phyloP scores from a whole-genome alignment of 2,888 invertebrate species.

The Drepanosiphum platanoidis region DNA sequence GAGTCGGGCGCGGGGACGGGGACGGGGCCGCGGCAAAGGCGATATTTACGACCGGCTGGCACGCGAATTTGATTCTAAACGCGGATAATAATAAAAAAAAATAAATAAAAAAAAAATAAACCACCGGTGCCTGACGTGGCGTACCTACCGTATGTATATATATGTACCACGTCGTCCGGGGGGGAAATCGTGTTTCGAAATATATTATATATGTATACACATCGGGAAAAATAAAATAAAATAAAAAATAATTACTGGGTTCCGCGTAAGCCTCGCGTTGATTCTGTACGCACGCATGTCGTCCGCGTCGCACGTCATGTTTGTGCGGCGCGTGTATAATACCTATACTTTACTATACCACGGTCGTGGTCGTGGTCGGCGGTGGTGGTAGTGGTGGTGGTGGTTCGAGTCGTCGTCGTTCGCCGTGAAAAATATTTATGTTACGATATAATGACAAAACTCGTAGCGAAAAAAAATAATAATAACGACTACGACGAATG shows the following conservation, averaged over 20 bases:
- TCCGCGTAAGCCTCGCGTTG: constrained; percentile 52
- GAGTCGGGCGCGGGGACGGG: background rate
- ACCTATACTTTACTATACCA: background rate
- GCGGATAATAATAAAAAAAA: too few species aligned
- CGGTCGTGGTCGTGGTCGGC: background rate
- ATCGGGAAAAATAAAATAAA: constrained; percentile 17
- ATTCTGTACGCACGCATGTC: constrained; percentile 59
- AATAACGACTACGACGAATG: background rate
- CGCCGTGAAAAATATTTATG: background rate
- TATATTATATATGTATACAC: too few species aligned
- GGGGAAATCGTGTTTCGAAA: constrained; percentile 51
- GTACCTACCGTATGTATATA: too few species aligned
- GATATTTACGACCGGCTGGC: constrained; percentile 53
- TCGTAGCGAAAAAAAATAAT: background rate
- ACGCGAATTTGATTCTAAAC: constrained; percentile 61
- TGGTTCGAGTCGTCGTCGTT: background rate
- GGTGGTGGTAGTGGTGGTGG: background rate
- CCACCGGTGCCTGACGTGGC: constrained; percentile 49
- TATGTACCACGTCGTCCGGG: too few species aligned
- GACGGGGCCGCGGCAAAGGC: background rate
- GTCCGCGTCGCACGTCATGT: constrained; percentile 39
- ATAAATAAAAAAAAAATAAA: too few species aligned
- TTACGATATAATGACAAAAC: background rate
- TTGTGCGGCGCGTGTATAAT: background rate
- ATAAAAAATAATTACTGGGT: constrained; percentile 60